phyloP scores from a whole-genome alignment of 2,797 vertebrate genomes.

The Amazona finschi region DNA sequence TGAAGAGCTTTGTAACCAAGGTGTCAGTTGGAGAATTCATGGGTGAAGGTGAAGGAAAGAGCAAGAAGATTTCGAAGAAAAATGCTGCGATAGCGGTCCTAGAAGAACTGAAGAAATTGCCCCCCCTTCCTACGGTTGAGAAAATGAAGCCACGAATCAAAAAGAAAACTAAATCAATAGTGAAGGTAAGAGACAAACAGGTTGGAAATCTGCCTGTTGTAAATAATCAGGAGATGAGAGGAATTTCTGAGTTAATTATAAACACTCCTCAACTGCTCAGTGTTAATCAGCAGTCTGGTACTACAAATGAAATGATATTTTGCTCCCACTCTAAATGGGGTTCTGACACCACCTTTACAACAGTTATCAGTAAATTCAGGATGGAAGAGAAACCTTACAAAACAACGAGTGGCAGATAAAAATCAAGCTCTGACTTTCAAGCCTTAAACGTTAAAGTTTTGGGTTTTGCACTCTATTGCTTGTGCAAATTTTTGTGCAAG shows the following conservation, averaged over 20 bases:
- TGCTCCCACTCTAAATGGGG: neutral
- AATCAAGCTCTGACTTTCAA: neutral
- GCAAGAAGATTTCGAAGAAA: constrained; percentile 99
- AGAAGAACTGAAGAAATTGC: constrained; percentile 88
- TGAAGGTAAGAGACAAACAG: constrained; percentile 83
- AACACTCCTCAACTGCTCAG: neutral
- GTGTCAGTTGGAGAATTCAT: constrained; percentile 91
- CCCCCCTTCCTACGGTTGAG: constrained; percentile 88
- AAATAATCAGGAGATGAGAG: neutral
- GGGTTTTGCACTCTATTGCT: neutral
- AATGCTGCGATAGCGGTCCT: constrained; percentile 93
- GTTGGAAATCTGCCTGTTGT: neutral
- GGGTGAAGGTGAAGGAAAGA: constrained; percentile 97
- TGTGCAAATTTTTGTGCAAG: neutral
- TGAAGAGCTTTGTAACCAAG: constrained; percentile 95
- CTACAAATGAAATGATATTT: neutral
- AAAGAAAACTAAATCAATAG: constrained; percentile 98
- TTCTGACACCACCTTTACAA: neutral
- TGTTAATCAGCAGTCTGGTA: neutral
- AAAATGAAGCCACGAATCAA: constrained; percentile 96
- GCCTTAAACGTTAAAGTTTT: neutral
- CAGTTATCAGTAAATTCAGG: neutral
- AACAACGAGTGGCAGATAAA: neutral
- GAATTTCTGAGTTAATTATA: neutral
- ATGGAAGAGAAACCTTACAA: neutral